Evolutionary conservation across 2,797 vertebrate species (phyloP).

Genomic region (Gallinago solitaria): DNA sequence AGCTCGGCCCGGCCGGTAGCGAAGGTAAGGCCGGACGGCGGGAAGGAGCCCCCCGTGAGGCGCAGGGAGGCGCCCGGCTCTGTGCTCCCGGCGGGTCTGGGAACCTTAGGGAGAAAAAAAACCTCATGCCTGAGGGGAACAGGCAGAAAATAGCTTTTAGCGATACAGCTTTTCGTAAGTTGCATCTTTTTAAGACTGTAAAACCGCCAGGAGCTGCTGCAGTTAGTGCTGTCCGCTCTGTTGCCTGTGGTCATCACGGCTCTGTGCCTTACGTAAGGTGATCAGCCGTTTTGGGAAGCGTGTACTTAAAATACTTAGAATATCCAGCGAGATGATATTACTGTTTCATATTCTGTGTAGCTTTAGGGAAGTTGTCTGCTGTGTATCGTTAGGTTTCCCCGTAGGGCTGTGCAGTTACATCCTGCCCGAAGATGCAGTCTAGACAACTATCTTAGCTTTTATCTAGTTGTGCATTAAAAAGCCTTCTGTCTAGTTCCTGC

Average conservation of each 20-base stretch:
- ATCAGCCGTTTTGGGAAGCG: neutral
- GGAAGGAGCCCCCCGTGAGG: neutral
- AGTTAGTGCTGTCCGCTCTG: fast-evolving
- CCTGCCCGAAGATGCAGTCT: neutral
- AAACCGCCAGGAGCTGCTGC: neutral
- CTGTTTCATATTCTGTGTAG: fast-evolving
- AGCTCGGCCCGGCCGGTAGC: neutral
- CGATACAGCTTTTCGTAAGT: neutral
- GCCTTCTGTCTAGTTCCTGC: fast-evolving
- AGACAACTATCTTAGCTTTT: fast-evolving
- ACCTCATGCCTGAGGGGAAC: neutral
- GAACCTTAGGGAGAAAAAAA: neutral
- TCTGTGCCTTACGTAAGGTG: neutral
- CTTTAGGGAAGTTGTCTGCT: fast-evolving
- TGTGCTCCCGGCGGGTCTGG: neutral
- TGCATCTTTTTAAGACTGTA: fast-evolving
- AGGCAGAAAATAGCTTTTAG: neutral
- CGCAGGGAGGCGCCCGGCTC: neutral
- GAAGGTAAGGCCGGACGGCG: slow-evolving; percentile 53
- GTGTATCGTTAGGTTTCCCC: fast-evolving
- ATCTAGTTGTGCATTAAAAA: fast-evolving
- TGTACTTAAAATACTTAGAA: neutral
- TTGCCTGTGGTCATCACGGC: neutral
- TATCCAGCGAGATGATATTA: neutral
- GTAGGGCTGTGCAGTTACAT: neutral